Evolutionary conservation across 2,888 invertebrate species (phyloP).

Genomic region (Eremobia ochroleuca): DNA sequence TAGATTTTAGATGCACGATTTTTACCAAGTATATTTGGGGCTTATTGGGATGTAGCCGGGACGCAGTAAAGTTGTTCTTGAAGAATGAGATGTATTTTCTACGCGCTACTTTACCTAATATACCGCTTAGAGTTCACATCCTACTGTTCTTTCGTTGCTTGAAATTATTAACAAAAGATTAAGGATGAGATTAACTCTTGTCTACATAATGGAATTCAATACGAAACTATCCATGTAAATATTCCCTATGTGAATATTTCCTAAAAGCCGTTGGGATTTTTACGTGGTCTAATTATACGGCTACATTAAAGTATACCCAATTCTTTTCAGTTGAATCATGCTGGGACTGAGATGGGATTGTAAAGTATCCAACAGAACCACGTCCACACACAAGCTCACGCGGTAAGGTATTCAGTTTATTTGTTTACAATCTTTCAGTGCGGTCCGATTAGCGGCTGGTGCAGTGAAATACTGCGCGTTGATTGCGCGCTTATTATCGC

Average conservation of each 20-base stretch:
- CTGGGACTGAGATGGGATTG: neutral
- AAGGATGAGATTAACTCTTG: neutral
- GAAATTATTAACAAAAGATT: neutral
- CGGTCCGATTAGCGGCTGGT: slow-evolving; percentile 1
- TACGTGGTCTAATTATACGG: neutral
- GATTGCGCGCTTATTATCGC: slow-evolving; percentile 43
- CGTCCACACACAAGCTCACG: neutral
- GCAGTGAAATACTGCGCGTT: slow-evolving; percentile 25
- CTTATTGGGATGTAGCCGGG: slow-evolving; percentile 34
- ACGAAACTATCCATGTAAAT: neutral
- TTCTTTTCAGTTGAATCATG: neutral
- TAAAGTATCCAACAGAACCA: slow-evolving; percentile 1
- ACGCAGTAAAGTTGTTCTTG: slow-evolving; percentile 6
- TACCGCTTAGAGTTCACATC: neutral
- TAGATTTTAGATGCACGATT: slow-evolving; percentile 77
- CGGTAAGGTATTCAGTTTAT: slow-evolving; percentile 8
- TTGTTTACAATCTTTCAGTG: slow-evolving; percentile 44
- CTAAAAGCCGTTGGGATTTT: neutral
- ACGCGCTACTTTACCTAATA: neutral
- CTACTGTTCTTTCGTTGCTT: neutral
- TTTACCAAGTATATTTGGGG: slow-evolving; percentile 51
- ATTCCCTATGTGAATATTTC: neutral
- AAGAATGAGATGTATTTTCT: slow-evolving; percentile 28
- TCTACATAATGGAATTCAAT: neutral
- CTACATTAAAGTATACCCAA: neutral